Evolutionary conservation across 2,888 invertebrate species (phyloP).

Genomic region (Yponomeuta sedellus): DNA sequence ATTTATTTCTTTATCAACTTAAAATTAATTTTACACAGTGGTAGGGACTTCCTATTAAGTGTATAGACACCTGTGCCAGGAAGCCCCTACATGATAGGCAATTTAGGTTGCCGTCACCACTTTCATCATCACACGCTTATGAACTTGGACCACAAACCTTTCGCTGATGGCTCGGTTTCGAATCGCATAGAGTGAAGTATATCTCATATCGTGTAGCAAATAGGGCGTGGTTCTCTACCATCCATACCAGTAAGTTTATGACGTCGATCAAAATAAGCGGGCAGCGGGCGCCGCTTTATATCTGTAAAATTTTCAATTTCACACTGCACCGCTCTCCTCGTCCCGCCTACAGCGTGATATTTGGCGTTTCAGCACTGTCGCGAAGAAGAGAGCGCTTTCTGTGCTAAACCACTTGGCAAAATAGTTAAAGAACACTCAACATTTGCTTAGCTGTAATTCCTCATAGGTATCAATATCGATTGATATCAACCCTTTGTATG

Average conservation of each 20-base stretch:
- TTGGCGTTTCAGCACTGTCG: neutral
- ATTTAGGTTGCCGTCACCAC: neutral
- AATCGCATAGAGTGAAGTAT: constrained; percentile 54
- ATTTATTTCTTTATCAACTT: too few species aligned
- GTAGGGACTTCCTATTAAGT: too few species aligned
- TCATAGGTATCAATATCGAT: too few species aligned
- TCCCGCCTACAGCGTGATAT: neutral
- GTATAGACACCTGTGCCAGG: too few species aligned
- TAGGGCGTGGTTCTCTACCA: constrained; percentile 60
- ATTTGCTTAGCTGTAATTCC: too few species aligned
- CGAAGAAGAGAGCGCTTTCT: neutral
- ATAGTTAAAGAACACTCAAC: too few species aligned
- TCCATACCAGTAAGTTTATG: constrained; percentile 40
- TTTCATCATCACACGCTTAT: neutral
- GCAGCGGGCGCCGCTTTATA: constrained; percentile 41
- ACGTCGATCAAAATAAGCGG: constrained; percentile 46
- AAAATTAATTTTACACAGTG: too few species aligned
- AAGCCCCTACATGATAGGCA: neutral
- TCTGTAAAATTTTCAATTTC: constrained; percentile 56
- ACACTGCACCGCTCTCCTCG: constrained; percentile 40
- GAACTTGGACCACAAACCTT: neutral
- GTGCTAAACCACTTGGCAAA: neutral
- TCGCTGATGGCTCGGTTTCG: constrained; percentile 41
- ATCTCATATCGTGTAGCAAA: constrained; percentile 47
- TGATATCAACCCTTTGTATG: too few species aligned